Evolutionary conservation across 2,113 vertebrate genomes (phyloP), one percentile per base, ranked within the genome.

Genomic region (Pardalotus punctatus): DNA sequence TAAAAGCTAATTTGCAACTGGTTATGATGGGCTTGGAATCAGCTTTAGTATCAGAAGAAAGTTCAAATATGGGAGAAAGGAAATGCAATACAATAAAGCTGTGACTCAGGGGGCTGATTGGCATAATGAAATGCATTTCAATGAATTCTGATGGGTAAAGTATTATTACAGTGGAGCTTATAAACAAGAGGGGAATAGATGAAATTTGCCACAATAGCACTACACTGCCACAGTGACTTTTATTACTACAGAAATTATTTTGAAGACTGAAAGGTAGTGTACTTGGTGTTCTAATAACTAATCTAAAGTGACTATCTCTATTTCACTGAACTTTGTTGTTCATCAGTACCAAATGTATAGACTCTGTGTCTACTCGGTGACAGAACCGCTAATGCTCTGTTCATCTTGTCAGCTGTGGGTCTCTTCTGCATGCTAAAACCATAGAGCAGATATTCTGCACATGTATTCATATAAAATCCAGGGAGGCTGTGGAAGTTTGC

Each of bases 41-140:
- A 93, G 70, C 56, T 96, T 96, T 89, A 91, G 89, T 82, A 90
- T 95, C 94, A 93, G 90, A 78, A 96, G 74, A 95, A 96, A 96
- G 80, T 87, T 97, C 88, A 97, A 96, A 97, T 91, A 61, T 60
- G 86, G 93, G 92, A 92, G 88, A 87, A 97, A 97, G 65, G 42
- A 90, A 97, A 90, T 94, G 48, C 89, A 95, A 90, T 96, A 96
- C 86, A 97, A 95, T 97, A 94, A 94, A 96, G 86, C 78, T 96
- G n/a, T 96, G 91, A 95, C 94, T 95, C 88, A 73, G 50, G 86
- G 93, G 86, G 89, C 65, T 96, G 95, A 87, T 86, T 97, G 93
- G 90, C 58, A 96, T 97, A 97, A 96, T 97, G 95, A 97, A 97
- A 96, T 95, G 88, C 91, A 96, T 94, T 93, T 93, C 85, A 96